These are phyloP conservation scores for Ivindomyrus marchei DNA, from an alignment of 2,113 vertebrate genomes.

Conservation along the genomic window DNA sequence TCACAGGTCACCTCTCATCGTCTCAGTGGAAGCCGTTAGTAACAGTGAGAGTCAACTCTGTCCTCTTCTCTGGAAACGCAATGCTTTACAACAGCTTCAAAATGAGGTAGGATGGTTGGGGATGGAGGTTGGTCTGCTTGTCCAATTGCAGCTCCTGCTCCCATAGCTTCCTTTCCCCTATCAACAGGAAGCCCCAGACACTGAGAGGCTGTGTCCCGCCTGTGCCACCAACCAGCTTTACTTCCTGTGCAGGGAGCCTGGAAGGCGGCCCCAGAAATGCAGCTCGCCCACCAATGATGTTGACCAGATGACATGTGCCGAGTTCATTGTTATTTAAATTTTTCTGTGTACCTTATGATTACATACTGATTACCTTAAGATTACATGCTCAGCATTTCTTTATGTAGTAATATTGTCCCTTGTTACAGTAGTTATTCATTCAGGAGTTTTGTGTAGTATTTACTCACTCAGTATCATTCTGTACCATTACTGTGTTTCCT, in stretches of 20 bases:
- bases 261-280: background rate
- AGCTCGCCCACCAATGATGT: background rate
- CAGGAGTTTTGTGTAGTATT: background rate
- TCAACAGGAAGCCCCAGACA: background rate
- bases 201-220: background rate
- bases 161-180: background rate
- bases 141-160: background rate
- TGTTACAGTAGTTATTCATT: background rate
- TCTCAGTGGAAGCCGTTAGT: background rate
- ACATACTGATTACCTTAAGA: background rate
- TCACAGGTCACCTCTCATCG: background rate
- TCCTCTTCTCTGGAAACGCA: background rate
- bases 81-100: background rate
- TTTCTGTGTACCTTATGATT: background rate
- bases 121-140: background rate
- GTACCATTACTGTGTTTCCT: background rate
- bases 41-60: background rate
- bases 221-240: background rate
- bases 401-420: background rate
- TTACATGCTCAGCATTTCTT: background rate
- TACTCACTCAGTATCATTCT: background rate
- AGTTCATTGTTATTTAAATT: background rate
- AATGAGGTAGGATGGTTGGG: background rate
- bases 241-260: background rate
- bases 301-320: background rate